phyloP scores from a whole-genome alignment of 2,888 invertebrate genomes.

The Epiblema foenella region DNA sequence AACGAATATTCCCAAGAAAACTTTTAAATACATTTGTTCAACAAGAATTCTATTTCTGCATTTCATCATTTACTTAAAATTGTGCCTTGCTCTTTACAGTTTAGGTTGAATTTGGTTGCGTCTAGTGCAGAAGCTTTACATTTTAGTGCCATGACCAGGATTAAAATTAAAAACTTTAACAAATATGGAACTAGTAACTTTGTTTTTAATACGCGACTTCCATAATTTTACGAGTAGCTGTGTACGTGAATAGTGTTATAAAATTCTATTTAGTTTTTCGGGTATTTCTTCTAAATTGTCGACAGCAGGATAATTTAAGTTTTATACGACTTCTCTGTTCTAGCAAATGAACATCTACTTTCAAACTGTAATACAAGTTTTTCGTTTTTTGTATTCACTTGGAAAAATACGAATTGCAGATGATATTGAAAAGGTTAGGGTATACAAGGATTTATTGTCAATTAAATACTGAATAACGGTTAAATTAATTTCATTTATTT shows the following conservation, averaged over 20 bases:
- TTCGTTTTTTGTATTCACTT: no score
- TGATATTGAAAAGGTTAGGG: no score
- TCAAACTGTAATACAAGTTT: no score
- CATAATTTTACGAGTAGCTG: conserved; percentile 13
- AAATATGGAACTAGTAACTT: conserved; percentile 3
- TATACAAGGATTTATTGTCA: no score
- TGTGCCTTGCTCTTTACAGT: not conserved
- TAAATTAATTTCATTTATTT: no score
- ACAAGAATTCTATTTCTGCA: conserved; percentile 3
- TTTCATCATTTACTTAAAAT: not conserved
- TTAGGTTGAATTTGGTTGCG: not conserved
- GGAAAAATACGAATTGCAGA: no score
- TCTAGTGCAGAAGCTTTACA: not conserved
- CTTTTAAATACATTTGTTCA: conserved; percentile 23
- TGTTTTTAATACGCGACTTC: not conserved
- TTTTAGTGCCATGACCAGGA: conserved; percentile 28
- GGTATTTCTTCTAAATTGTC: not conserved
- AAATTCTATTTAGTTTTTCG: not conserved
- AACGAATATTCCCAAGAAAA: conserved; percentile 29
- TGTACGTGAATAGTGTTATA: conserved; percentile 11
- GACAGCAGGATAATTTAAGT: not conserved
- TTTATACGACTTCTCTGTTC: not conserved
- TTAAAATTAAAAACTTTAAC: conserved; percentile 25
- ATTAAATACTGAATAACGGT: no score
- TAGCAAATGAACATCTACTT: no score